Evolutionary conservation across 2,888 invertebrate genomes (phyloP).

Genomic region (Linhomoeus sp.): DNA sequence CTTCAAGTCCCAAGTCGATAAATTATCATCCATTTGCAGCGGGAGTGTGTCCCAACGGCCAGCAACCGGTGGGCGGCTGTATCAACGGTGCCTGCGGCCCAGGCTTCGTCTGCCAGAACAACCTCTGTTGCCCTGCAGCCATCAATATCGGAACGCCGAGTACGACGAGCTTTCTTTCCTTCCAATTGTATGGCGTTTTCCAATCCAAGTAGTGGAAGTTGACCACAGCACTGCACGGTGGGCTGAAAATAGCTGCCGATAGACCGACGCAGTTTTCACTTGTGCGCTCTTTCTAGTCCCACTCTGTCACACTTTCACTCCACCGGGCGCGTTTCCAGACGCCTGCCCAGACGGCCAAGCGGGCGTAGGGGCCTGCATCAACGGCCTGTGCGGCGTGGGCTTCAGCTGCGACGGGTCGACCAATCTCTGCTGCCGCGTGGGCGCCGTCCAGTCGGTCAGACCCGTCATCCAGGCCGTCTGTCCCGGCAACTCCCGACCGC

Average conservation of each 20-base stretch:
- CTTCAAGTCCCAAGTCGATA: no score
- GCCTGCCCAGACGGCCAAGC: slow-evolving; percentile 20
- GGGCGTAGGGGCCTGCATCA: slow-evolving; percentile 18
- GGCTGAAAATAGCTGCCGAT: no score
- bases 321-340: neutral
- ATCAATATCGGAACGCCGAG: no score
- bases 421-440: slow-evolving; percentile 12
- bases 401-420: slow-evolving; percentile 14
- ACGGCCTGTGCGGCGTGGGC: slow-evolving; percentile 16
- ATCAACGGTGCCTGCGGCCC: slow-evolving; percentile 20
- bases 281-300: no score
- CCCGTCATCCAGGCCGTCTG: slow-evolving; percentile 5
- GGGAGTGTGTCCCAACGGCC: slow-evolving; percentile 12
- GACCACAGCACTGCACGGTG: no score
- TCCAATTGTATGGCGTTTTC: no score
- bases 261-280: no score
- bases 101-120: slow-evolving; percentile 15
- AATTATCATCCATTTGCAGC: no score
- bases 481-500: slow-evolving; percentile 7
- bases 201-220: no score
- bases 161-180: no score
- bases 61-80: slow-evolving; percentile 17
- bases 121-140: slow-evolving; percentile 10
- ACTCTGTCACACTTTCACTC: no score
- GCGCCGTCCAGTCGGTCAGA: neutral